Percentiles rank a stretch among this genome's conserved stretches.
Conservation (phyloP, 2,888 invertebrate genomes). For the Oscheius onirici region DNA sequence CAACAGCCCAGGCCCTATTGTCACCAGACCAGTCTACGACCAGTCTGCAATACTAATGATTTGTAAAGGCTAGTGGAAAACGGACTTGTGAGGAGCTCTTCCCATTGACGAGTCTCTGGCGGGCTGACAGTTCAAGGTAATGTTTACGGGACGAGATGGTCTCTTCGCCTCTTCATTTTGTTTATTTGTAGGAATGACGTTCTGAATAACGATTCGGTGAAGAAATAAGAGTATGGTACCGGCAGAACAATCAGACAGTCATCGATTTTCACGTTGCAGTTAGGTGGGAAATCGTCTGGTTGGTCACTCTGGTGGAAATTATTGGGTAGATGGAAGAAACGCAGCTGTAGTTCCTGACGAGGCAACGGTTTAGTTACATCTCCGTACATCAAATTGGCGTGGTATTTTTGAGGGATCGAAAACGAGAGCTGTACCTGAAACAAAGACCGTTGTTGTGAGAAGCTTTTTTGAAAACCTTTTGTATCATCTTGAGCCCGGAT, state of each 20-base stretch:
- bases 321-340: conserved; percentile 47
- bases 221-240: conserved; percentile 37
- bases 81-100: conserved; percentile 9
- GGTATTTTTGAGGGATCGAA: conserved; percentile 2
- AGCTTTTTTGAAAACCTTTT: conserved; percentile 5
- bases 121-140: conserved; percentile 77
- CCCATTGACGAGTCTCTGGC: conserved; percentile 8
- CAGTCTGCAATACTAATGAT: conserved; percentile 77
- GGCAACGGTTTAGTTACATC: conserved; percentile 46
- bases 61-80: too few relatives aligned
- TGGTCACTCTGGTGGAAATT: conserved; percentile 79
- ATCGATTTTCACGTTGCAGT: conserved; percentile 54
- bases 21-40: conserved; percentile 91
- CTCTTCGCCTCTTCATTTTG: conserved; percentile 95
- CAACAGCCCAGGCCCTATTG: conserved; percentile 75
- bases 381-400: conserved; percentile 10
- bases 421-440: conserved; percentile 32
- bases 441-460: too few relatives aligned
- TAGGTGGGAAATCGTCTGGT: conserved; percentile 67
- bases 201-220: conserved; percentile 76
- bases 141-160: conserved; percentile 93
- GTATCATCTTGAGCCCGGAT: conserved; percentile 17
- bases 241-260: conserved; percentile 59
- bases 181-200: conserved; percentile 93
- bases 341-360: conserved; percentile 77